Conservation (phyloP, 1,140 invertebrate genomes). For the Euwallacea fornicatus region DNA sequence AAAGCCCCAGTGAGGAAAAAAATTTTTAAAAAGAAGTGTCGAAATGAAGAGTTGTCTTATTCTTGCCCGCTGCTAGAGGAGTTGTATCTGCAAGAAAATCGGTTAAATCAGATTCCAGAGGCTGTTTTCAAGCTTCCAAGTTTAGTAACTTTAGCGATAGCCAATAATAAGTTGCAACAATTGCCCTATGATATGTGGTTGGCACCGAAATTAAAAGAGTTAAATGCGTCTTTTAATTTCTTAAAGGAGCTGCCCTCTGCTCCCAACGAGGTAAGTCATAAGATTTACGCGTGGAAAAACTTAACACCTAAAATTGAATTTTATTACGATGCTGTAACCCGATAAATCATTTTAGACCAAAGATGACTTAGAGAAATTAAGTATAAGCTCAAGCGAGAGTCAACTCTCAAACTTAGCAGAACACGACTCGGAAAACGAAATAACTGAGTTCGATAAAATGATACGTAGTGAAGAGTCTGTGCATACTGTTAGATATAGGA, state of each 20-base stretch:
- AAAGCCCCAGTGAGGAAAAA: constrained; percentile 48
- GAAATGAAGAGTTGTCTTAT: constrained; percentile 57
- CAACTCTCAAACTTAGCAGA: constrained; percentile 51
- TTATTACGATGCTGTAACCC: too few species aligned
- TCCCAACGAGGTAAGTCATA: constrained; percentile 51
- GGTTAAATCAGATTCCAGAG: constrained; percentile 76
- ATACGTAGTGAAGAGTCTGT: constrained; percentile 43
- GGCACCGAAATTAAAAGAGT: constrained; percentile 83
- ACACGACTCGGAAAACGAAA: constrained; percentile 44
- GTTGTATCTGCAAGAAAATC: constrained; percentile 86
- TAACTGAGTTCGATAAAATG: constrained; percentile 47
- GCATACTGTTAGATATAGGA: constrained; percentile 46
- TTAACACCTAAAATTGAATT: constrained; percentile 6
- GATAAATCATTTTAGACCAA: constrained; percentile 39
- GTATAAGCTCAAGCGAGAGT: constrained; percentile 53
- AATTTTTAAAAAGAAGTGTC: constrained; percentile 48
- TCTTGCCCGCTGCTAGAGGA: constrained; percentile 82
- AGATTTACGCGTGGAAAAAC: not conserved
- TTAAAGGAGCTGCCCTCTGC: constrained; percentile 74
- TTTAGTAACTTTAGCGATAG: constrained; percentile 83
- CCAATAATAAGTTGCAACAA: constrained; percentile 89
- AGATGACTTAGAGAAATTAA: constrained; percentile 52
- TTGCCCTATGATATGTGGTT: constrained; percentile 88
- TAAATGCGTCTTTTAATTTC: constrained; percentile 92
- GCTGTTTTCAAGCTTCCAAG: constrained; percentile 80